Percentiles rank a stretch among this genome's conserved stretches.
These are phyloP conservation scores for Oceanodroma tethys DNA, from an alignment of 2,113 vertebrate species.

Conservation along the genomic window DNA sequence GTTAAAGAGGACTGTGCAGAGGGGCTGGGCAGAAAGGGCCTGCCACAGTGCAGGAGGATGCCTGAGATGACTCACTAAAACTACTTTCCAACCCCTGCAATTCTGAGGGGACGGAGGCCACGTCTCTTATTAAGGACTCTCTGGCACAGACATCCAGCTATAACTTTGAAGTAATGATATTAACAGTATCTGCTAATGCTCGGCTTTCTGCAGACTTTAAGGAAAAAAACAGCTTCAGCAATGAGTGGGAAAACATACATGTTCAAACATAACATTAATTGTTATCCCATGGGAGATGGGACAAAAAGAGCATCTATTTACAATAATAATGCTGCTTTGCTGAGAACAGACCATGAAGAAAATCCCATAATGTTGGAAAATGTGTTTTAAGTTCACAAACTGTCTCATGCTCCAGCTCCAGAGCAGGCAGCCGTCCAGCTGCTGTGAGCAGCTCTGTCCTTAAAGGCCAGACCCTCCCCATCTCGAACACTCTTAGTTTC, in stretches of 20 bases:
- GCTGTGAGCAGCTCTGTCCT: not conserved
- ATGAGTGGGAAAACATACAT: conserved; percentile 46
- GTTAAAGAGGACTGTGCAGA: not conserved
- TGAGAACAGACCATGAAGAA: conserved; percentile 37
- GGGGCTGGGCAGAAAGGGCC: not conserved
- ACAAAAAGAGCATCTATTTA: conserved; percentile 61
- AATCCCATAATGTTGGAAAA: conserved; percentile 38
- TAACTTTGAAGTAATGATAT: conserved; percentile 22
- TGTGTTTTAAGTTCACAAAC: conserved; percentile 37
- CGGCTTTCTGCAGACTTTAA: not conserved
- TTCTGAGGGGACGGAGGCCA: not conserved
- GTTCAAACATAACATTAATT: conserved; percentile 39
- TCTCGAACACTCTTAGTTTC: not conserved
- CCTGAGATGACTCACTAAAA: conserved; percentile 11
- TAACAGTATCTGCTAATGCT: not conserved
- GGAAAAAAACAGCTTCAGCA: conserved; percentile 9
- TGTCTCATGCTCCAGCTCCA: not conserved
- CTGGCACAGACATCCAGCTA: not conserved
- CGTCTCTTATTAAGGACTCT: not conserved
- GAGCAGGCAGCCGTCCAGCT: not conserved
- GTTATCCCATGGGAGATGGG: conserved; percentile 47
- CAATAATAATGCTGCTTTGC: conserved; percentile 38
- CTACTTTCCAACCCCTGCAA: conserved; percentile 7
- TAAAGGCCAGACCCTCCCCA: not conserved
- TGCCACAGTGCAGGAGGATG: not conserved